Evolutionary conservation across 2,888 invertebrate genomes (phyloP).

Genomic region (Drosophila gaucha): DNA sequence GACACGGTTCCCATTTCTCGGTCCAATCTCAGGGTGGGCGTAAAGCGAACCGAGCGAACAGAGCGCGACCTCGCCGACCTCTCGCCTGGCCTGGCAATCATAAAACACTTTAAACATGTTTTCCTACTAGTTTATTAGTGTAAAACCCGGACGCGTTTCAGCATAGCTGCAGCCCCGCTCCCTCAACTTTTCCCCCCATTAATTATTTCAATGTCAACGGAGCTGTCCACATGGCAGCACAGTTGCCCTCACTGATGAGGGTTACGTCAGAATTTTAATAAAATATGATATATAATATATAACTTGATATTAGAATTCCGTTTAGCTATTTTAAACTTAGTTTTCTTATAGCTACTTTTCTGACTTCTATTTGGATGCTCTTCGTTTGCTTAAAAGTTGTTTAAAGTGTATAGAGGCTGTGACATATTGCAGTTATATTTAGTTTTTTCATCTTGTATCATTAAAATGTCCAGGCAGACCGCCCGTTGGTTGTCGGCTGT

Average conservation of each 20-base stretch:
- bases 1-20: constrained; percentile 23
- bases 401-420: constrained; percentile 37
- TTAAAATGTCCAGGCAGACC: constrained; percentile 71
- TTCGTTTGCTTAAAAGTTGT: too few species aligned
- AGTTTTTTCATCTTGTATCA: constrained; percentile 62
- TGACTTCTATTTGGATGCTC: too few species aligned
- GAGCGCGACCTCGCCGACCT: constrained; percentile 62
- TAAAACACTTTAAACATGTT: constrained; percentile 80
- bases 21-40: background rate
- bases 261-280: constrained; percentile 4
- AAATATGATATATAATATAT: background rate
- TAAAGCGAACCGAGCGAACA: constrained; percentile 27
- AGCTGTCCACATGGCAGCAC: constrained; percentile 48
- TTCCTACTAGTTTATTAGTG: constrained; percentile 77
- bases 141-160: constrained; percentile 58
- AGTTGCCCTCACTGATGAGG: constrained; percentile 48
- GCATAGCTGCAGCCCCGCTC: constrained; percentile 24
- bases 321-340: too few species aligned
- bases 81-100: constrained; percentile 73
- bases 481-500: constrained; percentile 63
- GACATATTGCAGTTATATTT: constrained; percentile 2
- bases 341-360: background rate
- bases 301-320: background rate
- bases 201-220: constrained; percentile 73
- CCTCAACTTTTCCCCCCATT: constrained; percentile 39